A percentile compares a stretch with the other conserved stretches of the same genome.
Conservation (phyloP, 1,140 invertebrate species). For the Drosophila prosaltans region DNA sequence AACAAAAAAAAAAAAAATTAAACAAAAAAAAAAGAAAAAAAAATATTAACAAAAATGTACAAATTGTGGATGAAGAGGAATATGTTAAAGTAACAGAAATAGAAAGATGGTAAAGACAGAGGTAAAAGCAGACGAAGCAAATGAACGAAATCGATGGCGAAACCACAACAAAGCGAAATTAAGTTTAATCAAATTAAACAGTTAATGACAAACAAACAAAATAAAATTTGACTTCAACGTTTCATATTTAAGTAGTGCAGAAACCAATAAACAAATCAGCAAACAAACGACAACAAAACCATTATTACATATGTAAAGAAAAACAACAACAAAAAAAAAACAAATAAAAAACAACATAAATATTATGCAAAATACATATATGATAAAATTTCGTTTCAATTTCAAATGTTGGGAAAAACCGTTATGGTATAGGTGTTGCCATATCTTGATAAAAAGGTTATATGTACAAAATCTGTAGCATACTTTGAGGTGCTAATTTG, state of each 20-base stretch:
- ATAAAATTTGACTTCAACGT: slow-evolving; percentile 74
- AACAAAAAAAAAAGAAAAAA: slow-evolving; percentile 46
- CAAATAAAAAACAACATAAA: slow-evolving; percentile 56
- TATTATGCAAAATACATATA: slow-evolving; percentile 73
- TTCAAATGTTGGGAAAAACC: background rate
- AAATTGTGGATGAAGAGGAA: slow-evolving; percentile 73
- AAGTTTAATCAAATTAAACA: slow-evolving; percentile 80
- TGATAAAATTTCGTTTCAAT: slow-evolving; percentile 31
- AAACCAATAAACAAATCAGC: slow-evolving; percentile 62
- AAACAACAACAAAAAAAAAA: slow-evolving; percentile 52
- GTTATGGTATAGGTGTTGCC: background rate
- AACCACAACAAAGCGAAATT: slow-evolving; percentile 47
- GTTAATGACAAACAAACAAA: slow-evolving; percentile 52
- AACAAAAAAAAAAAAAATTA: slow-evolving; percentile 17
- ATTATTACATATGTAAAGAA: slow-evolving; percentile 77
- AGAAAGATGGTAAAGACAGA: slow-evolving; percentile 11
- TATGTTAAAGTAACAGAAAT: slow-evolving; percentile 10
- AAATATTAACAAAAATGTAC: slow-evolving; percentile 75
- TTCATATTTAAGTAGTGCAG: slow-evolving; percentile 81
- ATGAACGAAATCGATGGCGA: slow-evolving; percentile 41
- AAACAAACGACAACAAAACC: slow-evolving; percentile 38
- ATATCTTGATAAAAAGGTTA: background rate
- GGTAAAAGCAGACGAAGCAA: background rate
- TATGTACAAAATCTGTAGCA: background rate
- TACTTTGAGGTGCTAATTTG: background rate